phyloP scores from a whole-genome alignment of 2,888 invertebrate genomes.

The Clistopyga incitator region DNA sequence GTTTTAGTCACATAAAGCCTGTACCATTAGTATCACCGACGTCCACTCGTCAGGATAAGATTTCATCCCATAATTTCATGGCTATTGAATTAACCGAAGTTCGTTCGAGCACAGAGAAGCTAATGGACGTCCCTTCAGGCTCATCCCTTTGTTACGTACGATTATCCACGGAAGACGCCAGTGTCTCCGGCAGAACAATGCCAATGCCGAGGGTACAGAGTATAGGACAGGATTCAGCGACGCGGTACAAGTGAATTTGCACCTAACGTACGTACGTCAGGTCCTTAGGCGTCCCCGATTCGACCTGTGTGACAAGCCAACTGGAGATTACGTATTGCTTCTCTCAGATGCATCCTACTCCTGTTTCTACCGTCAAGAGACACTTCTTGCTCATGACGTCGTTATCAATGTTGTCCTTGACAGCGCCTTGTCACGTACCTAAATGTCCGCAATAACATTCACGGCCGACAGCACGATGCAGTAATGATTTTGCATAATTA shows the following conservation, averaged over 20 bases:
- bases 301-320: conserved; percentile 53
- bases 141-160: conserved; percentile 50
- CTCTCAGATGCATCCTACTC: conserved; percentile 28
- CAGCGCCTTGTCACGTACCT: conserved; percentile 28
- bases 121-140: conserved; percentile 31
- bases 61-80: not conserved
- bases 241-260: conserved; percentile 47
- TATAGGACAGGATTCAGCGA: conserved; percentile 11
- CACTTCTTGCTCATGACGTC: conserved; percentile 62
- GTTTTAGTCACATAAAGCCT: not conserved
- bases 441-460: conserved; percentile 15
- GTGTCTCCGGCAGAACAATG: conserved; percentile 61
- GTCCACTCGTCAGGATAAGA: not conserved
- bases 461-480: conserved; percentile 23
- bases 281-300: conserved; percentile 21
- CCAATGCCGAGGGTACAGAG: conserved; percentile 23
- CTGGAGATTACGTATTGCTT: conserved; percentile 49
- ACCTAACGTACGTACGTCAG: conserved; percentile 39
- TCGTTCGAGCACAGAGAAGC: conserved; percentile 38
- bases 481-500: conserved; percentile 11
- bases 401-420: conserved; percentile 43
- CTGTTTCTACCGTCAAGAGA: conserved; percentile 47
- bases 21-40: not conserved
- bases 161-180: conserved; percentile 57
- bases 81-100: conserved; percentile 19